Conservation (phyloP, 2,888 invertebrate genomes). For the Heliothis peltigera region DNA sequence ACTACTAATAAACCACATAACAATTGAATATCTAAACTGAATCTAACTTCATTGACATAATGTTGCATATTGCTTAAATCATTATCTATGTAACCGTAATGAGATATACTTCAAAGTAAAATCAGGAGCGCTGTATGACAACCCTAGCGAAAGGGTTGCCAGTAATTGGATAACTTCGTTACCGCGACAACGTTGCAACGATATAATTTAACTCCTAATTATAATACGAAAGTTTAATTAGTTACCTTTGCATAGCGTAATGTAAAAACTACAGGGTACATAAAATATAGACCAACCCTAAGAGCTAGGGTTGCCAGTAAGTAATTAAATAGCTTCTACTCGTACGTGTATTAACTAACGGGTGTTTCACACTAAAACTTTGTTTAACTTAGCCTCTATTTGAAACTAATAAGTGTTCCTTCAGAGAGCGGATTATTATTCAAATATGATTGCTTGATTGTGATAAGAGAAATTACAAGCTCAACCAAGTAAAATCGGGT, state of each 20-base stretch:
- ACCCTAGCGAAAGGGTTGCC: conserved; percentile 16
- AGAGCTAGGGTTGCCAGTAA: neutral
- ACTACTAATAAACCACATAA: neutral
- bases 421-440: neutral
- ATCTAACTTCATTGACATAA: neutral
- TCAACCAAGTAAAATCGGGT: no score
- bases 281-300: neutral
- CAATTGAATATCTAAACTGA: neutral
- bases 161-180: conserved; percentile 46
- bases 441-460: neutral
- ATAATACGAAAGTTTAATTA: conserved; percentile 18
- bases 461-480: no score
- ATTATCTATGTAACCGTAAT: neutral
- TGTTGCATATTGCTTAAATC: neutral
- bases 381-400: no score
- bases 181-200: conserved; percentile 9
- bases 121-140: neutral
- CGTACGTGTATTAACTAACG: no score
- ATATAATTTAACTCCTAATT: conserved; percentile 32
- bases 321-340: neutral
- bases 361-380: no score
- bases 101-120: neutral
- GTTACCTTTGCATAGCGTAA: conserved; percentile 1
- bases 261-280: conserved; percentile 5
- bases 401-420: no score